Percentiles rank a stretch among this genome's conserved stretches.
Conservation (phyloP, 1,140 invertebrate genomes). For the Vollenhovia emeryi region DNA sequence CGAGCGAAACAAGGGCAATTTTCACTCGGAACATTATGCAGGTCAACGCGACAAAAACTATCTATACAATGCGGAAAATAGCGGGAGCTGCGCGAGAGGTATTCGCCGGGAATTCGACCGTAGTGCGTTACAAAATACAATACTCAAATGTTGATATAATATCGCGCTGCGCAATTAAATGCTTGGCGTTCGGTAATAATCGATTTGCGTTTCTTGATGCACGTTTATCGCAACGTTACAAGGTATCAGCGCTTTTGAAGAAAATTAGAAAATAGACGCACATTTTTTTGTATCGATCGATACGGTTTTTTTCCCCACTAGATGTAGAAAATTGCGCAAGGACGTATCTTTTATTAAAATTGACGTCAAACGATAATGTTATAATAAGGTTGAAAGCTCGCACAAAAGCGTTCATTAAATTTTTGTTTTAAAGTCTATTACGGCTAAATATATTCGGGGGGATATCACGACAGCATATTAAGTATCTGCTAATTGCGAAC, state of each 20-base stretch:
- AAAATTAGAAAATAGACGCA: background rate
- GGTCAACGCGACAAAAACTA: conserved; percentile 21
- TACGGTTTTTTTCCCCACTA: background rate
- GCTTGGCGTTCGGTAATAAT: background rate
- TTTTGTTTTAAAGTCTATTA: conserved; percentile 11
- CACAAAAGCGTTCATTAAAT: conserved; percentile 26
- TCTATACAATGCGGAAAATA: background rate
- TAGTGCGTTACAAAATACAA: background rate
- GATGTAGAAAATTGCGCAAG: background rate
- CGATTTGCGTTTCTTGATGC: background rate
- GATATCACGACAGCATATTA: background rate
- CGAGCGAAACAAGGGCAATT: conserved; percentile 51
- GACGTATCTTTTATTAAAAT: conserved; percentile 35
- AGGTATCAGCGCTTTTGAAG: background rate
- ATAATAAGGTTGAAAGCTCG: background rate
- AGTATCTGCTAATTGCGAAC: conserved; percentile 28
- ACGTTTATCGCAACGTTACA: background rate
- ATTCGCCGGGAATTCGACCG: conserved; percentile 1
- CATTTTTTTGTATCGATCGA: background rate
- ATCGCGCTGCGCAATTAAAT: background rate
- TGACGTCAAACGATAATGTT: conserved; percentile 13
- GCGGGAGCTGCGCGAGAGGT: background rate
- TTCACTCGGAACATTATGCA: conserved; percentile 38
- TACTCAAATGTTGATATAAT: conserved; percentile 8
- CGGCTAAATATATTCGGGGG: conserved; percentile 20